Conservation (phyloP, 2,113 vertebrate species). For the Euleptes europaea region DNA sequence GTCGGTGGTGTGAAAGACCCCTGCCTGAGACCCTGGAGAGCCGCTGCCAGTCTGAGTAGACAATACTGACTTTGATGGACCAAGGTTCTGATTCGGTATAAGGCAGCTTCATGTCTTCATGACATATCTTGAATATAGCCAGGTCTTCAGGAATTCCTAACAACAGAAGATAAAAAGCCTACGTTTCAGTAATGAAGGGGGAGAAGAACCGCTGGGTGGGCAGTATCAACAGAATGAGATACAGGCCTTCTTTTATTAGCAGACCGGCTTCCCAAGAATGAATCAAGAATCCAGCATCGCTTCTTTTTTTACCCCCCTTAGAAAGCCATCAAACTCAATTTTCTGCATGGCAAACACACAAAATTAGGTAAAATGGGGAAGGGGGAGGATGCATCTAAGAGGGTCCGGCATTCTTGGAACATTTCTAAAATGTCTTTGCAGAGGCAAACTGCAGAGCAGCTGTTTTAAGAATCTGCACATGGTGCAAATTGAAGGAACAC, state of each 20-base stretch:
- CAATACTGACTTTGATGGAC: too few relatives aligned
- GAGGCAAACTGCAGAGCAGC: constrained; percentile 8
- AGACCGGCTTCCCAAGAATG: constrained; percentile 3
- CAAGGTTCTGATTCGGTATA: too few relatives aligned
- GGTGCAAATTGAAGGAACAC: constrained; percentile 49
- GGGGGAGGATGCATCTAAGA: neutral
- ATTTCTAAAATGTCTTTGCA: constrained; percentile 43
- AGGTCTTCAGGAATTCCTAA: neutral
- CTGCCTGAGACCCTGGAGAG: too few relatives aligned
- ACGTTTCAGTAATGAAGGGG: constrained; percentile 13
- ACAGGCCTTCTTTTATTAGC: neutral
- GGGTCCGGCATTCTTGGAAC: constrained; percentile 5
- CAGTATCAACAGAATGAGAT: neutral
- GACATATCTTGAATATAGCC: too few relatives aligned
- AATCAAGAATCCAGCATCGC: constrained; percentile 5
- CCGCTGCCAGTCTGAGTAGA: too few relatives aligned
- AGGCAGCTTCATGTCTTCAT: too few relatives aligned
- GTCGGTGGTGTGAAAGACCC: too few relatives aligned
- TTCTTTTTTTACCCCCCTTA: constrained; percentile 38
- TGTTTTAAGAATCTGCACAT: constrained; percentile 20
- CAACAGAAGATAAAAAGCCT: too few relatives aligned
- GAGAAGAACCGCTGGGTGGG: too few relatives aligned
- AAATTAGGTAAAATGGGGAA: constrained; percentile 24
- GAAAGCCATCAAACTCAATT: constrained; percentile 45
- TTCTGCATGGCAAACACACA: constrained; percentile 43